These are phyloP conservation scores for Rhimphoctona megacephalus DNA, from an alignment of 2,888 invertebrate genomes.

Conservation along the genomic window DNA sequence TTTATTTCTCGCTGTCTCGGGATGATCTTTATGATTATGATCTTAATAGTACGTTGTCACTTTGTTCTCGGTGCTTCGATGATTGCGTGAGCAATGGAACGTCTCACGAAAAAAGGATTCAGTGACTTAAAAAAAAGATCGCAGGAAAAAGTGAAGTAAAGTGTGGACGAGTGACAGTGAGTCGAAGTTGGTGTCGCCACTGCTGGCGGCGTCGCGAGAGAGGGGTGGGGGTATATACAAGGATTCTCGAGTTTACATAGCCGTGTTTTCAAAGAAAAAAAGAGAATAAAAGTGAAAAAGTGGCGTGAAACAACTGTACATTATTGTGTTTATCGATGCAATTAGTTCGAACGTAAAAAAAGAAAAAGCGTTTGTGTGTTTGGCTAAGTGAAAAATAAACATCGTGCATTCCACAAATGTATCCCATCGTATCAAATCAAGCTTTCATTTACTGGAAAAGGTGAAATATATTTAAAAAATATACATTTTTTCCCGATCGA, in stretches of 20 bases:
- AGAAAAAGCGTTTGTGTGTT: background rate
- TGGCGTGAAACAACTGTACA: background rate
- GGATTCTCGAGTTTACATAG: constrained; percentile 11
- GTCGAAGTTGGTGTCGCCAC: constrained; percentile 55
- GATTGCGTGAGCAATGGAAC: constrained; percentile 23
- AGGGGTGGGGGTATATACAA: constrained; percentile 15
- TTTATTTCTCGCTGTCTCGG: background rate
- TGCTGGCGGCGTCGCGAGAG: constrained; percentile 27
- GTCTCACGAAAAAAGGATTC: constrained; percentile 26
- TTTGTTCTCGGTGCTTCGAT: background rate
- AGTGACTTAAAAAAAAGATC: constrained; percentile 23
- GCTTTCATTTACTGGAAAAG: background rate
- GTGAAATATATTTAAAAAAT: background rate
- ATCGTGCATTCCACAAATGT: background rate
- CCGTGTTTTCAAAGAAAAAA: constrained; percentile 17
- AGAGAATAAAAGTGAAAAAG: background rate
- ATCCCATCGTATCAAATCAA: background rate
- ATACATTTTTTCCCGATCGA: background rate
- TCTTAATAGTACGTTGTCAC: background rate
- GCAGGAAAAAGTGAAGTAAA: constrained; percentile 19
- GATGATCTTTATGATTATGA: background rate
- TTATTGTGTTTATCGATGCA: background rate
- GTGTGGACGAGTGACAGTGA: constrained; percentile 49
- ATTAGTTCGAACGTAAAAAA: background rate
- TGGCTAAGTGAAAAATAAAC: background rate